Conservation (phyloP, 2,113 vertebrate species). For the Empidonax traillii region DNA sequence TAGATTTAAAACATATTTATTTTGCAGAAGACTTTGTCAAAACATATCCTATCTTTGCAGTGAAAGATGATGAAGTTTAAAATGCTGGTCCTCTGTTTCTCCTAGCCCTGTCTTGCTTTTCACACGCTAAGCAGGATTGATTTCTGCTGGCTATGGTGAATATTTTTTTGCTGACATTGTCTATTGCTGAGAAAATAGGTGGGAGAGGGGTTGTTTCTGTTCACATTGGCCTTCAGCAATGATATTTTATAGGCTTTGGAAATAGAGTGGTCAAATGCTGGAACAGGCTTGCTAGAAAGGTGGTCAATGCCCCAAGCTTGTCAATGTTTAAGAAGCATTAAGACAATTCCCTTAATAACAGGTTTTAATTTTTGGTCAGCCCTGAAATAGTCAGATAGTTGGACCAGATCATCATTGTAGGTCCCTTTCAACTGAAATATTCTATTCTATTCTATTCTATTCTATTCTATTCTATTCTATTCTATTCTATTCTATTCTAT, state of each 20-base stretch:
- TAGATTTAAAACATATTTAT: background rate
- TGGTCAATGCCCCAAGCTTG: background rate
- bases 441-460: background rate
- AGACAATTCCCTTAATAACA: background rate
- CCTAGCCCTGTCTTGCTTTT: background rate
- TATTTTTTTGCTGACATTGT: background rate
- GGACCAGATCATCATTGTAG: background rate
- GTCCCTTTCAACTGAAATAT: background rate
- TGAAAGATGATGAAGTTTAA: background rate
- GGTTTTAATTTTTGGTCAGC: background rate
- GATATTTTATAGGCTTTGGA: background rate
- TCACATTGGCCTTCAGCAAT: background rate
- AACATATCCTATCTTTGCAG: background rate
- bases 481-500: background rate
- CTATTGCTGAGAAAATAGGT: background rate
- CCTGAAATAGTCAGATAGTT: background rate
- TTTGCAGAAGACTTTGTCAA: background rate
- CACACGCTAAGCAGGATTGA: background rate
- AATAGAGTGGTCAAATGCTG: background rate
- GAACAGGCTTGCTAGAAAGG: background rate
- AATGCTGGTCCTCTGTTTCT: background rate
- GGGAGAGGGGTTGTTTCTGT: background rate
- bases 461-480: background rate
- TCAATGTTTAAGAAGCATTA: background rate
- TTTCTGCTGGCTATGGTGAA: background rate